phyloP scores from a whole-genome alignment of 2,113 vertebrate genomes.

The Myrmecophaga tridactyla region DNA sequence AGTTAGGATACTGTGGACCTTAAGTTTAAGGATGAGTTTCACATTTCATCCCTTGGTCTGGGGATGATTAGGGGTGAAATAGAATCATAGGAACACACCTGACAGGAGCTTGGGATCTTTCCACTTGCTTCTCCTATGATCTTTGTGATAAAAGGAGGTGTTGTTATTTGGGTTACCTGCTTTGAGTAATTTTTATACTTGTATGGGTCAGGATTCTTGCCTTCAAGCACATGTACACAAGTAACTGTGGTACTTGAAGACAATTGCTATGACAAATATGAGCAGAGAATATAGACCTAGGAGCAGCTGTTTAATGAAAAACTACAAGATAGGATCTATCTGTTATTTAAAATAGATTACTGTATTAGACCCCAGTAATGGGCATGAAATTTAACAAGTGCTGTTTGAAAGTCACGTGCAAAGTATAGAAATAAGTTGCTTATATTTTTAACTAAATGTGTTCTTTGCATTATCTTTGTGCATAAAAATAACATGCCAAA shows the following conservation, averaged over 20 bases:
- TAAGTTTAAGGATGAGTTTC: not conserved
- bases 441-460: not conserved
- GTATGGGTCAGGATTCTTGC: not conserved
- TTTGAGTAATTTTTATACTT: not conserved
- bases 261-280: not conserved
- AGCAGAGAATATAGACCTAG: not conserved
- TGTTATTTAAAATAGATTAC: not conserved
- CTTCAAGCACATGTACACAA: not conserved
- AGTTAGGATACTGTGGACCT: not conserved
- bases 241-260: not conserved
- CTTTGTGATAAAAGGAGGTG: not conserved
- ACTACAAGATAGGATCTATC: not conserved
- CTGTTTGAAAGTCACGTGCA: not conserved
- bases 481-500: not conserved
- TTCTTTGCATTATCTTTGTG: not conserved
- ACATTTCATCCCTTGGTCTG: not conserved
- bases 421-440: not conserved
- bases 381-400: not conserved
- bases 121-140: not conserved
- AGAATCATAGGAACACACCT: not conserved
- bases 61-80: not conserved
- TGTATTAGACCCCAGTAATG: not conserved
- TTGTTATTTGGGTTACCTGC: not conserved
- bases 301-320: not conserved
- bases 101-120: not conserved